These are phyloP conservation scores for Adelges cooleyi DNA, from an alignment of 1,140 invertebrate species.

Conservation along the genomic window DNA sequence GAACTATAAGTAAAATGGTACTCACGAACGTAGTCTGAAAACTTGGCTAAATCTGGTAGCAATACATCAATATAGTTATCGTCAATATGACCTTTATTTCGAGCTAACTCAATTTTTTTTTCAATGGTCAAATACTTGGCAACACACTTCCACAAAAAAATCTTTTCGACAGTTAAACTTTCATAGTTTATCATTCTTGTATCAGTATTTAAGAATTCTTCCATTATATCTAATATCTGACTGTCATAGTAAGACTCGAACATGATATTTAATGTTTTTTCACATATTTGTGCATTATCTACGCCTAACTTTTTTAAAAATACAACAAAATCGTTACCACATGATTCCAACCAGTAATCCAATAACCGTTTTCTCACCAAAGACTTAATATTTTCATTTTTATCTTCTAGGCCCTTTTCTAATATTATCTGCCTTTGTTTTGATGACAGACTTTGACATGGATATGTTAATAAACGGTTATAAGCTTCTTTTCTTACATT, in stretches of 20 bases:
- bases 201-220: neutral
- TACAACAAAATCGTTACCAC: neutral
- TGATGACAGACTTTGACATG: neutral
- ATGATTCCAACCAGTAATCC: neutral
- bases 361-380: neutral
- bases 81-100: neutral
- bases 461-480: neutral
- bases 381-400: neutral
- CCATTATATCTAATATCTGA: constrained; percentile 1
- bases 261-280: neutral
- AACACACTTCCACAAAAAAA: constrained; percentile 18
- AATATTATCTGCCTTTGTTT: constrained; percentile 11
- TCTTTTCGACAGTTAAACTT: neutral
- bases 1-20: neutral
- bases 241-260: constrained; percentile 12
- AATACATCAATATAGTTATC: constrained; percentile 6
- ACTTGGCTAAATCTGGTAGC: constrained; percentile 5
- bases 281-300: constrained; percentile 3
- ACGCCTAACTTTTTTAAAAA: neutral
- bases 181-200: constrained; percentile 2
- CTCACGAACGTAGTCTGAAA: constrained; percentile 12
- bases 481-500: constrained; percentile 18
- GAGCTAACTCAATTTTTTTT: constrained; percentile 3
- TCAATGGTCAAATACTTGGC: constrained; percentile 10
- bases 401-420: constrained; percentile 1